A percentile compares a stretch with the other conserved stretches of the same genome.
Conservation (phyloP, 2,113 vertebrate species). For the Xenotilapia flavipinnis region DNA sequence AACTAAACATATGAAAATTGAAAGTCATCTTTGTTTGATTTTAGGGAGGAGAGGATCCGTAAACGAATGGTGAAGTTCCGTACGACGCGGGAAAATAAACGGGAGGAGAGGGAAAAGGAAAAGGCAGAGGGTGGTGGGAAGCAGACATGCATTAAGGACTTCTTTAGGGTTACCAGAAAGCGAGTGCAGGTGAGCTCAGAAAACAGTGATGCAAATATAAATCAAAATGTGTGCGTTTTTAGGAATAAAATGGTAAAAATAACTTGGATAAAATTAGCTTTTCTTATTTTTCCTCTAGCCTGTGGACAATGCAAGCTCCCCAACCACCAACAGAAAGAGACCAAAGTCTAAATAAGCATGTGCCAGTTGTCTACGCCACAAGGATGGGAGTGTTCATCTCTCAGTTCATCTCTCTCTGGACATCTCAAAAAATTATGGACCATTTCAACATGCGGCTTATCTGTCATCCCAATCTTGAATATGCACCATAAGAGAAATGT, state of each 20-base stretch:
- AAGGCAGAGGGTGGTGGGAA: background rate
- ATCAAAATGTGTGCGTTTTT: background rate
- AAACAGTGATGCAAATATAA: background rate
- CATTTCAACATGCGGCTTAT: background rate
- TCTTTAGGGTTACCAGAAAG: constrained; percentile 67
- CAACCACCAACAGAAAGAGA: constrained; percentile 36
- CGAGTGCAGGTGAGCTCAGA: constrained; percentile 35
- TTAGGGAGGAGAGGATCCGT: constrained; percentile 62
- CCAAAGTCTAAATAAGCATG: constrained; percentile 33
- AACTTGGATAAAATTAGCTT: background rate
- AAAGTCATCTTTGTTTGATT: background rate
- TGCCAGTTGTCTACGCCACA: background rate
- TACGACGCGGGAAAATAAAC: constrained; percentile 8
- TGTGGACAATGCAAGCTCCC: background rate
- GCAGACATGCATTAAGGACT: constrained; percentile 65
- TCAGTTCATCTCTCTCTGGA: background rate
- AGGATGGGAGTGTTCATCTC: background rate
- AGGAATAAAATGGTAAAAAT: background rate
- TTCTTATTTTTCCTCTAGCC: constrained; percentile 8
- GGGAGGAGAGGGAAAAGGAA: constrained; percentile 49
- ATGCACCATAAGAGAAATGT: background rate
- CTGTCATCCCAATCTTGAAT: background rate
- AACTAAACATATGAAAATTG: background rate
- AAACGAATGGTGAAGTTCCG: constrained; percentile 65
- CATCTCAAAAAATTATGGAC: background rate